Conservation (phyloP, 2,113 vertebrate genomes). For the Cavia porcellus region DNA sequence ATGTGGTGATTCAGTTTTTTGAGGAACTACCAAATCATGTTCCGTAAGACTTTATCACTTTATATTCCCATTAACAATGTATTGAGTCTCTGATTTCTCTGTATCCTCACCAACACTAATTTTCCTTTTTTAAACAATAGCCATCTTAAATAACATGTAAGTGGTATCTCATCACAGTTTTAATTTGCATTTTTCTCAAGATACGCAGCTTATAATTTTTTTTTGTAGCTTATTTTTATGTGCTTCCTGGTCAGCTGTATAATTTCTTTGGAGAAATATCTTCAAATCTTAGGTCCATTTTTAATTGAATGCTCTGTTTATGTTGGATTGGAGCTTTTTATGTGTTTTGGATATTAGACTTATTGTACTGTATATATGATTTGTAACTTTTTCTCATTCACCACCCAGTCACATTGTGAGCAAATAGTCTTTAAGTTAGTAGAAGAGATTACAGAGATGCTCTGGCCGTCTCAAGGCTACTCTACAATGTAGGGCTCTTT, state of each 20-base stretch:
- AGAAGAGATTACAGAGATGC: background rate
- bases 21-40: background rate
- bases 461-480: background rate
- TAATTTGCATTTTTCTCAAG: background rate
- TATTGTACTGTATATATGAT: background rate
- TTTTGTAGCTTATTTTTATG: background rate
- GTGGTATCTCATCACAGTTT: background rate
- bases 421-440: constrained; percentile 11
- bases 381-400: background rate
- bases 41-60: background rate
- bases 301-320: background rate
- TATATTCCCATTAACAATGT: background rate
- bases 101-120: too few species aligned
- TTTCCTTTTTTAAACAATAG: background rate
- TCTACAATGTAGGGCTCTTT: background rate
- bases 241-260: background rate
- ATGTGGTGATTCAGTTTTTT: background rate
- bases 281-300: background rate
- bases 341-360: background rate
- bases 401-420: background rate
- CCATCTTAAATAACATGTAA: background rate
- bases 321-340: background rate
- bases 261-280: background rate
- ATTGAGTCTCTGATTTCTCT: background rate
- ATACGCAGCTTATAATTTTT: background rate